Conservation (phyloP, 2,888 invertebrate genomes). For the Pyrocoelia pectoralis region DNA sequence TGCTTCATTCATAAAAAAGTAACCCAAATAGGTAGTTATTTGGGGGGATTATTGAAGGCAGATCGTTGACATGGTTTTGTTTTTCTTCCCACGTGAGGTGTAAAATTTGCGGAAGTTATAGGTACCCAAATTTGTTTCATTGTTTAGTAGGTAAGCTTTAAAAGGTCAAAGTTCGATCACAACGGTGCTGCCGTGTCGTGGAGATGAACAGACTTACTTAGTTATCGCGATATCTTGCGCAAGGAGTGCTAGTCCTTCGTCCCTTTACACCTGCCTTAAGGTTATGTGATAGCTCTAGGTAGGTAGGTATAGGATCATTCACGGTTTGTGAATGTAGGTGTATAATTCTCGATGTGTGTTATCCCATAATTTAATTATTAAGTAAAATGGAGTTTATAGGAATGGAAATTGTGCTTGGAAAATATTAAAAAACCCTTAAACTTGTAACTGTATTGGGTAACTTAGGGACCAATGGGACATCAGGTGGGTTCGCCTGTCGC, state of each 20-base stretch:
- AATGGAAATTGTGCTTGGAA: not conserved
- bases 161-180: conserved; percentile 44
- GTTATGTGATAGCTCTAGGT: not conserved
- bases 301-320: not conserved
- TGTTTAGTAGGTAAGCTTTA: conserved; percentile 37
- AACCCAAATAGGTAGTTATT: no score
- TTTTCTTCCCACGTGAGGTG: no score
- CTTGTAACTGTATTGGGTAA: conserved; percentile 54
- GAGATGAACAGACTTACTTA: conserved; percentile 40
- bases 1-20: no score
- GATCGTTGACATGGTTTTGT: not conserved
- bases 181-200: conserved; percentile 41
- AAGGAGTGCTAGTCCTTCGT: conserved; percentile 17
- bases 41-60: no score
- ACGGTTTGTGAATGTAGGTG: not conserved
- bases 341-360: no score
- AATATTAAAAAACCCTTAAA: conserved; percentile 17
- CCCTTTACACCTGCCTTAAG: conserved; percentile 13
- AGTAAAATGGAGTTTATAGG: not conserved
- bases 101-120: no score
- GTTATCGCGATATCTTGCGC: conserved; percentile 37
- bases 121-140: conserved; percentile 17
- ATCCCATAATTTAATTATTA: not conserved
- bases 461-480: conserved; percentile 57
- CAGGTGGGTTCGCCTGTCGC: conserved; percentile 60